Evolutionary conservation across 2,797 vertebrate species (phyloP), one percentile per base, ranked within the genome.

Genomic region (Anabas testudineus): DNA sequence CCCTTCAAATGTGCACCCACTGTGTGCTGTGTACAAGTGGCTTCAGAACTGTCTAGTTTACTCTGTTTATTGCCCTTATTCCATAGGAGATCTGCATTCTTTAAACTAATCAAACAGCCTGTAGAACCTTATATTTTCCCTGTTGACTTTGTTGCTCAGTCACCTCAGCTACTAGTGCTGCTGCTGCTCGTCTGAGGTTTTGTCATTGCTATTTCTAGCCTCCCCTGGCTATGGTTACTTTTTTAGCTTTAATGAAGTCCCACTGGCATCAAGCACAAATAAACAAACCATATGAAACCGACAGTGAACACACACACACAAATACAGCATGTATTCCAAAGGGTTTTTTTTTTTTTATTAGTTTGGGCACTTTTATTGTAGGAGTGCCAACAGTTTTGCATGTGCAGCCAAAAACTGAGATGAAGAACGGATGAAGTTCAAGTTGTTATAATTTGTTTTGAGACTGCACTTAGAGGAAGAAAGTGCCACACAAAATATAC

Each of bases 241-340:
- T 78, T 82, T 84, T 74, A 63, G 77, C 84, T 90, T 90, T 92
- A 91, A 92, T 92, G 83, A 90, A 66, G 83, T 90, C 90, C 88
- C 90, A 59, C 53, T 74, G 82, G 90, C 37, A 75, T 87, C 56
- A 66, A 74, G 72, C 63, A 73, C 71, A 84, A 83, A 86, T 71
- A 83, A 74, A 71, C 58, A 74, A 60, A 43, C n/a, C 47, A 51
- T 10, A 65, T 52, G 71, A 47, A 69, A 71, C 71, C 68, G 46
- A 53, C 43, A 75, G 28, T 19, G 46, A 60, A 46, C 42, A 47
- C 47, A 74, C 47, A 74, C n/a, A 74, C 21, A 64, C 37, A 15
- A 30, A 30, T 16, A 39, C 37, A 14, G 12, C 39, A 19, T 47
- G 19, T 64, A 5, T 67, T 52, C 14, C 5, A 43, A 59, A 69